These are phyloP conservation scores for Pristionchus fissidentatus DNA, from an alignment of 2,888 invertebrate genomes.

Conservation along the genomic window DNA sequence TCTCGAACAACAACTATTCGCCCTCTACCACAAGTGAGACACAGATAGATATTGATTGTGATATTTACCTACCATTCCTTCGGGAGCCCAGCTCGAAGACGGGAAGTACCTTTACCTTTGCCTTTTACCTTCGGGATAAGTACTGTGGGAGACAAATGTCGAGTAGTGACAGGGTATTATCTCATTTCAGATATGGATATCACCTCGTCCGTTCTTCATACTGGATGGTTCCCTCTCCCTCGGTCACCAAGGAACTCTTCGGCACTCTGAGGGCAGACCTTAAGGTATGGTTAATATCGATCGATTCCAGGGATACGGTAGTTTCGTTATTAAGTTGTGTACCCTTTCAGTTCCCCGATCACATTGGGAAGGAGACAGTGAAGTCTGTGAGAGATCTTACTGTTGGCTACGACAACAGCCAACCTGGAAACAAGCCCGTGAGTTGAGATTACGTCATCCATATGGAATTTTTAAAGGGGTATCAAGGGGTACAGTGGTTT, in stretches of 20 bases:
- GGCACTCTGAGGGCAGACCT: slow-evolving; percentile 65
- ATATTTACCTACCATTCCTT: neutral
- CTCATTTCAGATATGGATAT: slow-evolving; percentile 85
- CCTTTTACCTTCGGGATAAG: neutral
- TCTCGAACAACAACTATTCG: slow-evolving; percentile 80
- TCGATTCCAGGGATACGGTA: neutral
- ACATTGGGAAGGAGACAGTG: slow-evolving; percentile 79
- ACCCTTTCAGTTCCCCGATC: slow-evolving; percentile 77
- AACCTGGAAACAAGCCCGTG: slow-evolving; percentile 83
- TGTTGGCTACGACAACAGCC: slow-evolving; percentile 86
- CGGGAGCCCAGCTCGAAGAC: no score
- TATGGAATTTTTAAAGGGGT: neutral
- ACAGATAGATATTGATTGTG: neutral
- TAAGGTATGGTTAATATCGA: slow-evolving; percentile 53
- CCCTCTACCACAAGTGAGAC: slow-evolving; percentile 83
- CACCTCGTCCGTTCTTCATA: slow-evolving; percentile 92
- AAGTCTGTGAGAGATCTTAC: slow-evolving; percentile 88
- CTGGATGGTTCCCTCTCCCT: slow-evolving; percentile 78
- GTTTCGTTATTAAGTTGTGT: slow-evolving; percentile 63
- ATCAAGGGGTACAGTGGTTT: neutral
- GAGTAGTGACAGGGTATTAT: slow-evolving; percentile 40
- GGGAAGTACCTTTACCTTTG: no score
- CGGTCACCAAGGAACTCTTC: slow-evolving; percentile 69
- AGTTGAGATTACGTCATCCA: slow-evolving; percentile 74
- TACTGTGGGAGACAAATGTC: neutral